Evolutionary conservation across 2,113 vertebrate genomes (phyloP).

Genomic region (Tonatia bakeri): DNA sequence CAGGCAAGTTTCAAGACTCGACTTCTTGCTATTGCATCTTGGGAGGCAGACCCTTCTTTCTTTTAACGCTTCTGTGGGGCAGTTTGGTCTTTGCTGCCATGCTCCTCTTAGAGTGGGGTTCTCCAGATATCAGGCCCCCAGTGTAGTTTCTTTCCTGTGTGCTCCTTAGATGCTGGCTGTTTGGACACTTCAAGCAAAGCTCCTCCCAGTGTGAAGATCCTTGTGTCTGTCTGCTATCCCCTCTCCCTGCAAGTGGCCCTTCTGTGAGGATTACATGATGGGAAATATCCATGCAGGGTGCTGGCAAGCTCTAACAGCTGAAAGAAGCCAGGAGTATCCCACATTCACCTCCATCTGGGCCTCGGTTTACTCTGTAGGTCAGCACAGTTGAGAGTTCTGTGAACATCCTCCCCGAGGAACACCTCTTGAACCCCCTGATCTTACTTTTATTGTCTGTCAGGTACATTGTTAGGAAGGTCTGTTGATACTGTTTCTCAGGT

Average conservation of each 20-base stretch:
- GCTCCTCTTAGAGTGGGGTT: neutral
- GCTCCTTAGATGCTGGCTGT: neutral
- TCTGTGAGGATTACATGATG: neutral
- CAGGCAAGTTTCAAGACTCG: neutral
- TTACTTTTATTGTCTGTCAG: neutral
- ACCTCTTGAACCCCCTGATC: neutral
- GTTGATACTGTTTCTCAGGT: neutral
- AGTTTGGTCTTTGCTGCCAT: neutral
- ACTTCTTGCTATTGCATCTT: neutral
- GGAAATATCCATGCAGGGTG: neutral
- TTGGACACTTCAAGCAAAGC: neutral
- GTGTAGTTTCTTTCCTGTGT: neutral
- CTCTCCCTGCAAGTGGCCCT: neutral
- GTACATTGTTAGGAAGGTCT: neutral
- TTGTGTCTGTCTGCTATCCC: neutral
- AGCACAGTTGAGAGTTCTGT: neutral
- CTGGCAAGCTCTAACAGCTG: neutral
- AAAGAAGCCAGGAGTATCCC: neutral
- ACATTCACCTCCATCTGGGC: neutral
- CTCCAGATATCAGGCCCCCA: neutral
- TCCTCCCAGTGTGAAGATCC: neutral
- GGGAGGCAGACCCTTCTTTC: neutral
- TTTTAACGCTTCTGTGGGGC: neutral
- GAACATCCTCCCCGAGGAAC: neutral
- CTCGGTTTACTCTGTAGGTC: neutral